These are phyloP conservation scores for Carabus problematicus DNA, from an alignment of 2,888 invertebrate genomes.

Conservation along the genomic window DNA sequence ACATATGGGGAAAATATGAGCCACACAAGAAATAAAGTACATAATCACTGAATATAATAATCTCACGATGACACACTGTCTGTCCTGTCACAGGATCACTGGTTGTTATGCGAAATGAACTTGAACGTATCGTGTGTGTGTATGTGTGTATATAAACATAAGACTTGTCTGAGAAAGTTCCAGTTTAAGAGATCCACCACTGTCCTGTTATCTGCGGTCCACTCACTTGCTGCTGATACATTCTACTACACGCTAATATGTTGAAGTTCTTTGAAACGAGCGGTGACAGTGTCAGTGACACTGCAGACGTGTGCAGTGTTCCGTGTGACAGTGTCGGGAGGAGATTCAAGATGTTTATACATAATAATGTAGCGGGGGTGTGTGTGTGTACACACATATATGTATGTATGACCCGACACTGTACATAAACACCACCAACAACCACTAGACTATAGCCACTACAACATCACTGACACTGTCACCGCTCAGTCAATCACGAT, in stretches of 20 bases:
- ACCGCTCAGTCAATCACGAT: slow-evolving; percentile 14
- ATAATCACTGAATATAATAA: slow-evolving; percentile 33
- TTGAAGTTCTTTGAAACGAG: slow-evolving; percentile 14
- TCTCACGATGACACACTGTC: slow-evolving; percentile 37
- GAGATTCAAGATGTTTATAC: slow-evolving; percentile 34
- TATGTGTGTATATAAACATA: slow-evolving; percentile 28
- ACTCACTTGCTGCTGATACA: slow-evolving; percentile 6
- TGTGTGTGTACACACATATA: too few species aligned
- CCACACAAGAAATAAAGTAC: slow-evolving; percentile 32
- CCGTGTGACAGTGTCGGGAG: slow-evolving; percentile 10
- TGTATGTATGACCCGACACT: slow-evolving; percentile 23
- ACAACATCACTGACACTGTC: slow-evolving; percentile 8
- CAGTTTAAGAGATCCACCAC: slow-evolving; percentile 21
- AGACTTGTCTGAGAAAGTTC: slow-evolving; percentile 16
- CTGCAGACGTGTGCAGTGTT: too few species aligned
- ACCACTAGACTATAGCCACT: too few species aligned
- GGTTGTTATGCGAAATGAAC: not conserved
- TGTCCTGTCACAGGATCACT: slow-evolving; percentile 32
- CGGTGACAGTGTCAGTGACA: not conserved
- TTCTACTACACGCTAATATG: slow-evolving; percentile 24
- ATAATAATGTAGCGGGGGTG: not conserved
- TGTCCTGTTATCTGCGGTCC: not conserved
- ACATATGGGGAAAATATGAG: slow-evolving; percentile 26
- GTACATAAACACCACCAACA: not conserved
- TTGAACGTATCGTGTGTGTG: not conserved